Base-by-base conservation (phyloP, 2,888 invertebrate genomes). In the Protodeltote pygarga region DNA sequence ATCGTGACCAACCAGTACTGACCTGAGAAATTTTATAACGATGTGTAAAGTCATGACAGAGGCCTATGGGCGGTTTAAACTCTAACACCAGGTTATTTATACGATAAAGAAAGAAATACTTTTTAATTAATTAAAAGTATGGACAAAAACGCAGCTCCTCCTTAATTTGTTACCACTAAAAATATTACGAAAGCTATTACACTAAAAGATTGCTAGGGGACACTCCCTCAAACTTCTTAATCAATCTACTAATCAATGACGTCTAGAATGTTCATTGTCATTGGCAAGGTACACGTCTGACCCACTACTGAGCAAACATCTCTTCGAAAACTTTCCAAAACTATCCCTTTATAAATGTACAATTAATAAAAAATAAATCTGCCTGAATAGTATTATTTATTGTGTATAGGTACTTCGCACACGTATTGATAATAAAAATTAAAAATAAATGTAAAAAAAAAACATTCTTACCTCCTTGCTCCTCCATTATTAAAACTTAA, bases 401-500 rank as follows among this genome's bases (percentile, higher is more conserved):
- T n/a, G n/a, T n/a, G n/a, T n/a, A n/a, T n/a, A n/a, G n/a, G n/a
- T 11, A 24, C 5, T 9, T 9, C 4, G 11, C 5, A 11, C 5
- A 1, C 25, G 6, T 20, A 25, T 20, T 3, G 16, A 11, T 11
- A 19, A 8, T 16, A 5, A 14, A 14, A 9, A 24, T 4, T 9
- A 15, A 0, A 11, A 16, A n/a, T 11, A 31, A n/a, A 8, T 34
- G 33, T 11, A 25, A 20, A 33, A 25, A 9, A 48, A 55, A 42
- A 25, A 24, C 9, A 34, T 37, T 65, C 65, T 76, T 73, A 90
- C 90, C 90, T 83, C 78, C 86, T 65, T 87, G 81, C 58, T 89
- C 90, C 61, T 88, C 90, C 90, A 90, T 90, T 28, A 60, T 46
- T 61, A 62, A 59, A 60, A 71, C 71, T 71, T 64, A 73, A 51